Percentiles rank a stretch among this genome's conserved stretches.
phyloP scores from a whole-genome alignment of 2,888 invertebrate species.

The Melangyna quadrimaculata region DNA sequence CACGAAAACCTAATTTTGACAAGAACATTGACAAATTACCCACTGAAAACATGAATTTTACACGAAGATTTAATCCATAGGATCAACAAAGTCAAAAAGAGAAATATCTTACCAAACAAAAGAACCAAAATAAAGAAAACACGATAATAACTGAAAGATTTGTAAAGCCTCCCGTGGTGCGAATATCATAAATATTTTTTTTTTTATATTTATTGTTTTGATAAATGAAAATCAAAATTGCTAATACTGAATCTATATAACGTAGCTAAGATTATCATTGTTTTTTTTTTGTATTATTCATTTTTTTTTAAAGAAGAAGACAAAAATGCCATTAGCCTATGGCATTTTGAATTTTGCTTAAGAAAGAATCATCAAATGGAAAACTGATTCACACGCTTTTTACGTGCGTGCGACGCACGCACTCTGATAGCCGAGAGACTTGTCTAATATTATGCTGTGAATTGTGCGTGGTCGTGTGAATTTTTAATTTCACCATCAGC shows the following conservation, averaged over 20 bases:
- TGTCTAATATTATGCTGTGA: not conserved
- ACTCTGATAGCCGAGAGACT: not conserved
- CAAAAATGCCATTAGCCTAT: slow-evolving; percentile 9
- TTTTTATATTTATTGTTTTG: not conserved
- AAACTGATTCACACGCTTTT: slow-evolving; percentile 49
- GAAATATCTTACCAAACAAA: no score
- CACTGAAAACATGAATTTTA: slow-evolving; percentile 15
- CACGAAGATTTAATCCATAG: not conserved
- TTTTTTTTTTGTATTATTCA: not conserved
- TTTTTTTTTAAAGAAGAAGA: not conserved
- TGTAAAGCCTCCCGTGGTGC: slow-evolving; percentile 7
- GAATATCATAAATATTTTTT: not conserved
- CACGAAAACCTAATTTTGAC: slow-evolving; percentile 27
- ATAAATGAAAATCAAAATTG: slow-evolving; percentile 26
- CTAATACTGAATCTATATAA: not conserved
- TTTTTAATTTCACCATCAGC: slow-evolving; percentile 33
- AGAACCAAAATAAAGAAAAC: not conserved
- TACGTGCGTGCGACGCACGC: not conserved
- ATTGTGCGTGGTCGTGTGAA: slow-evolving; percentile 52
- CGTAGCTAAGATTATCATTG: slow-evolving; percentile 26
- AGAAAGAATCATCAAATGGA: not conserved
- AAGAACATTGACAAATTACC: slow-evolving; percentile 33
- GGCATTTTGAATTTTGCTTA: slow-evolving; percentile 9
- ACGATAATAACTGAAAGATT: not conserved
- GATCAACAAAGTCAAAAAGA: not conserved